Percentiles rank a stretch among this genome's conserved stretches.
Conservation (phyloP, 2,797 vertebrate genomes). For the Labeo calbasu region DNA sequence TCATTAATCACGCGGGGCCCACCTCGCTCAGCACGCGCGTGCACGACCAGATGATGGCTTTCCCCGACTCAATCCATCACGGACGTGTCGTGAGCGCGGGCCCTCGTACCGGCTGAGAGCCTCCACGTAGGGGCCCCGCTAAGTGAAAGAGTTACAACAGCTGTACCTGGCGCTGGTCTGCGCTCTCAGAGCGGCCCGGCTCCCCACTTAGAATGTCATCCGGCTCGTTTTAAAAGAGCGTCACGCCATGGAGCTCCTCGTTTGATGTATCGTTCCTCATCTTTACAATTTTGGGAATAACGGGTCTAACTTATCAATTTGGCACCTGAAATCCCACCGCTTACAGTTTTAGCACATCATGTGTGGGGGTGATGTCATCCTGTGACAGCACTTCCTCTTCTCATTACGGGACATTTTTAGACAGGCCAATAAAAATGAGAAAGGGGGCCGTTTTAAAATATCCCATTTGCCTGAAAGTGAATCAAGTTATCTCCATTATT, state of each 20-base stretch:
- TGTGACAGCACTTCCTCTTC: slow-evolving; percentile 51
- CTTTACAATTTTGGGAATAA: slow-evolving; percentile 60
- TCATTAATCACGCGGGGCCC: slow-evolving; percentile 65
- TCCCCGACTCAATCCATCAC: slow-evolving; percentile 65
- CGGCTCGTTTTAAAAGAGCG: slow-evolving; percentile 53
- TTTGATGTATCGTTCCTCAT: slow-evolving; percentile 60
- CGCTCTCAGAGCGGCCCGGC: slow-evolving; percentile 49
- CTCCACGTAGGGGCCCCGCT: slow-evolving; percentile 62
- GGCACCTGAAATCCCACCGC: slow-evolving; percentile 52
- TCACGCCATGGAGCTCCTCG: slow-evolving; percentile 40
- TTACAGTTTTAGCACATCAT: slow-evolving; percentile 51
- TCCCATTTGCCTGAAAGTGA: slow-evolving; percentile 48
- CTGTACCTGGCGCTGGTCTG: slow-evolving; percentile 59
- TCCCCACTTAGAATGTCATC: slow-evolving; percentile 56
- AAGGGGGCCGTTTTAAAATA: slow-evolving; percentile 46
- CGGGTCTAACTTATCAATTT: slow-evolving; percentile 55
- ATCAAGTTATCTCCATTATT: slow-evolving; percentile 55
- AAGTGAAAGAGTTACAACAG: slow-evolving; percentile 67
- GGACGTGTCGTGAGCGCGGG: slow-evolving; percentile 40
- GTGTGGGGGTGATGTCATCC: slow-evolving; percentile 52
- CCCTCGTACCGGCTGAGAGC: slow-evolving; percentile 59
- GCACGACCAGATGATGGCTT: slow-evolving; percentile 66
- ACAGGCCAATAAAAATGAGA: slow-evolving; percentile 58
- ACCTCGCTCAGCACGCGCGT: slow-evolving; percentile 60
- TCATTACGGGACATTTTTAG: slow-evolving; percentile 56